phyloP scores from a whole-genome alignment of 1,140 invertebrate genomes.

The Pseudomyrmex pallidus region DNA sequence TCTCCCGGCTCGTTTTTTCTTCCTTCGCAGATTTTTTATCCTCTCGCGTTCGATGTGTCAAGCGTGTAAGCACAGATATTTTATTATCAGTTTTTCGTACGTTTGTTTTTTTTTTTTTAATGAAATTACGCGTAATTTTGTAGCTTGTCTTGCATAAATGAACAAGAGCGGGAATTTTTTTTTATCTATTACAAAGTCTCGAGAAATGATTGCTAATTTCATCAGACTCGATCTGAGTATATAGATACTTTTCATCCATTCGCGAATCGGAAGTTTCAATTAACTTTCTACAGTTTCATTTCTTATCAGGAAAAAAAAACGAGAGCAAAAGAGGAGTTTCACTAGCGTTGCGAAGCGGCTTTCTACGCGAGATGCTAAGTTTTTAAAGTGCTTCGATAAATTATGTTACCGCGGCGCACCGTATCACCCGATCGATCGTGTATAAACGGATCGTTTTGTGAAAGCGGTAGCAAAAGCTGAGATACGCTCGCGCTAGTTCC shows the following conservation, averaged over 20 bases:
- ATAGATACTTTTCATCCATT: background rate
- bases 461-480: slow-evolving; percentile 40
- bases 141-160: background rate
- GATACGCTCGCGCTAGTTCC: slow-evolving; percentile 3
- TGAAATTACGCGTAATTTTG: background rate
- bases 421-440: slow-evolving; percentile 39
- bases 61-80: background rate
- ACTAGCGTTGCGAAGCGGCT: background rate
- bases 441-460: slow-evolving; percentile 49
- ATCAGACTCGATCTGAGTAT: too few species aligned
- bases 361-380: slow-evolving; percentile 43
- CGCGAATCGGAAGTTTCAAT: background rate
- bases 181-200: too few species aligned
- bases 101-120: too few species aligned
- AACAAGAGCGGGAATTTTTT: too few species aligned
- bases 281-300: background rate
- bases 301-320: slow-evolving; percentile 1
- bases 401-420: slow-evolving; percentile 27
- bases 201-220: background rate
- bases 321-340: slow-evolving; percentile 20
- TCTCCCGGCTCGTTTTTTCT: background rate
- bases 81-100: background rate
- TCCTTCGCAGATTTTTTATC: slow-evolving; percentile 16
- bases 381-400: slow-evolving; percentile 38
- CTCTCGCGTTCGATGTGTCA: background rate